These are phyloP conservation scores for Macrostomum lignano DNA, from an alignment of 1,140 invertebrate species.

Conservation along the genomic window DNA sequence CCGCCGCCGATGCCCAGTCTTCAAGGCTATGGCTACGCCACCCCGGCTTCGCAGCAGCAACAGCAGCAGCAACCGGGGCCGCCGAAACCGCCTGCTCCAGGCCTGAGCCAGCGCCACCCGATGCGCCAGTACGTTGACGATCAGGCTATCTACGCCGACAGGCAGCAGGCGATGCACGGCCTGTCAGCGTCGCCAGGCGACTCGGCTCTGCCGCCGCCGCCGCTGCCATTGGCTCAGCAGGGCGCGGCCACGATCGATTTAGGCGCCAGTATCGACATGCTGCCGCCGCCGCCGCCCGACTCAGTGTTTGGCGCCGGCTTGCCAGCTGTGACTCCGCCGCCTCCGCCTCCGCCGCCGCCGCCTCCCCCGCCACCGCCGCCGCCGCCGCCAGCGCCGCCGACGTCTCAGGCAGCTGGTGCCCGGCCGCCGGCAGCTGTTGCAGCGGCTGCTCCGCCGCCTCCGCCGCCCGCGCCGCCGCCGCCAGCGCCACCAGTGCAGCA, in stretches of 20 bases:
- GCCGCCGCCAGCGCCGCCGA: neutral
- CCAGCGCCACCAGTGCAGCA: neutral
- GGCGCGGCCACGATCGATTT: neutral
- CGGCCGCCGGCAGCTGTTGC: neutral
- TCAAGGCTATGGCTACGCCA: too few species aligned
- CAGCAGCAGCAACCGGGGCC: too few species aligned
- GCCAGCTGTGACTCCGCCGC: neutral
- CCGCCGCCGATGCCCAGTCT: too few species aligned
- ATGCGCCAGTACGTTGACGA: too few species aligned
- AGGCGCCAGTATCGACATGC: neutral
- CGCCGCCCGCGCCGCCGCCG: neutral
- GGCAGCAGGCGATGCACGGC: too few species aligned
- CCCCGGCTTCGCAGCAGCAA: too few species aligned
- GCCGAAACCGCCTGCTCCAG: too few species aligned
- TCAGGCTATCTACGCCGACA: too few species aligned
- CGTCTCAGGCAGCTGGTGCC: constrained; percentile 1
- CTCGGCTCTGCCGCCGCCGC: neutral
- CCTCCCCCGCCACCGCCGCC: neutral
- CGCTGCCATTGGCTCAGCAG: neutral
- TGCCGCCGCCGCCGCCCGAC: neutral
- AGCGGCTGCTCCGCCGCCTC: neutral
- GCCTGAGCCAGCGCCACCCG: too few species aligned
- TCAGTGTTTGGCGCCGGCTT: neutral
- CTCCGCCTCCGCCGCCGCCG: neutral
- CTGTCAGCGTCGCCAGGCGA: too few species aligned